These are phyloP conservation scores for Drosophila bunnanda DNA, from an alignment of 2,888 invertebrate species.

Conservation along the genomic window DNA sequence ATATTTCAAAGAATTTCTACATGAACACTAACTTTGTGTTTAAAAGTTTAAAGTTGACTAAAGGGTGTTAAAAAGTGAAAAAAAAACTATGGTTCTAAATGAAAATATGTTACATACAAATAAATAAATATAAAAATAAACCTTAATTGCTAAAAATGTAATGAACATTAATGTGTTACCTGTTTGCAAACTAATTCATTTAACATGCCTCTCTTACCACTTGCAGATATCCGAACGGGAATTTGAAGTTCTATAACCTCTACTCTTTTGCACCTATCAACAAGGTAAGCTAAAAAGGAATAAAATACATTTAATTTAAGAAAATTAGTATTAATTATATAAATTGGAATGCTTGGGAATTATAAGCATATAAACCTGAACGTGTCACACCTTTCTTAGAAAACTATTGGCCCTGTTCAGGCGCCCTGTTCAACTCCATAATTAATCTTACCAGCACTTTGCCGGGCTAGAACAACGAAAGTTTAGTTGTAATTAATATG, in stretches of 20 bases:
- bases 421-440: conserved; percentile 11
- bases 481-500: conserved; percentile 76
- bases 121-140: too few relatives aligned
- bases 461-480: conserved; percentile 28
- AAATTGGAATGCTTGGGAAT: not conserved
- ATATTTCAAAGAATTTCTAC: not conserved
- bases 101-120: too few relatives aligned
- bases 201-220: not conserved
- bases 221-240: conserved; percentile 3
- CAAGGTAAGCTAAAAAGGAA: not conserved
- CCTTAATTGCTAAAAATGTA: too few relatives aligned
- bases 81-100: not conserved
- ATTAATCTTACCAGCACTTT: conserved; percentile 69
- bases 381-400: not conserved
- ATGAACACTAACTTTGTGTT: too few relatives aligned
- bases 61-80: not conserved
- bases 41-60: not conserved
- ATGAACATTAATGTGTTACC: not conserved
- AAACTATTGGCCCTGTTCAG: conserved; percentile 1
- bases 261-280: not conserved
- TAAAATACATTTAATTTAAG: not conserved
- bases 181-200: not conserved
- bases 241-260: conserved; percentile 1
- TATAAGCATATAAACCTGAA: not conserved
- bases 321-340: too few relatives aligned